Base-by-base conservation (phyloP, 2,888 invertebrate species). In the Drosophila siamana region DNA sequence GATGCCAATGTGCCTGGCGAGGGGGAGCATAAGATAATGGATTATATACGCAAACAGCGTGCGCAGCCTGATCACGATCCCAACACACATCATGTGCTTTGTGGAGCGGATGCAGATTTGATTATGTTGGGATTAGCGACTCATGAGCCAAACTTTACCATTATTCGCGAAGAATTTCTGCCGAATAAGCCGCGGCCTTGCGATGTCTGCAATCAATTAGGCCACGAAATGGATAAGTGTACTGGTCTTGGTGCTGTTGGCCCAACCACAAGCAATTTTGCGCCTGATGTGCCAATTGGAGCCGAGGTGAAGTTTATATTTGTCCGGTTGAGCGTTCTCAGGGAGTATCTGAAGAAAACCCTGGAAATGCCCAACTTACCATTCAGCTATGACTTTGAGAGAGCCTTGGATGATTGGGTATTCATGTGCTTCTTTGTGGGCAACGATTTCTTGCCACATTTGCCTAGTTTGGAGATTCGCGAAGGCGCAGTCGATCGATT, bases 11-110 rank as follows among this genome's bases (percentile, higher is more conserved):
- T 98, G 4, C 98, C 98, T 0, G 98, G 98, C 5, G 98, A 98
- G 92, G 98, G 99, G 0, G 99, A 99, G 92, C 99, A 99, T 92
- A 99, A 99, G 93, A 99, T 99, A 82, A 99, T 99, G 99, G 99
- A 99, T 93, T 99, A 95, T 91, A 98, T 99, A 81, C 94, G 99
- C n/a, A 95, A 95, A 86, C 99, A 99, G 93, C 95, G 99, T 92
- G 96, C 96, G 7, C 97, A 98, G 91, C 97, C 98, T 0, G 96
- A 97, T 92, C 98, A 99, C 92, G 98, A 99, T 92, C 98, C 99
- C 0, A 99, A 99, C 92, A 99, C 99, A 0, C 97, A 97, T 79
- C 99, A 99, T 92, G 98, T 98, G 80, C 93, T 99, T 22, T 99
- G 99, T 92, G 99, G 99, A 44, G 99, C 99, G 0, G 99, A 99